A percentile compares a stretch with the other conserved stretches of the same genome.
These are phyloP conservation scores for Gari tellinella DNA, from an alignment of 2,888 invertebrate species.

Conservation along the genomic window DNA sequence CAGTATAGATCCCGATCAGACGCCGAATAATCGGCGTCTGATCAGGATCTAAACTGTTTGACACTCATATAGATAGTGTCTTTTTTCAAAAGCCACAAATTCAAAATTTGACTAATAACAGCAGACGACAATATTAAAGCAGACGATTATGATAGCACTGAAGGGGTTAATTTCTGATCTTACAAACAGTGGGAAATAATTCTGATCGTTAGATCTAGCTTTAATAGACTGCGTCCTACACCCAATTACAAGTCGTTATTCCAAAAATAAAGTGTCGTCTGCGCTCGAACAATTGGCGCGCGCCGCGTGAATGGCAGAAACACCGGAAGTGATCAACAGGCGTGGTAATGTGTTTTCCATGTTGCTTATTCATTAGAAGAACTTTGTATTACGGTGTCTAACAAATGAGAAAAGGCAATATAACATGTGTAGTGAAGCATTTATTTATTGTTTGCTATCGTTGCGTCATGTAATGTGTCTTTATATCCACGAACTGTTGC, in stretches of 20 bases:
- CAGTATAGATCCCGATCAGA: too few relatives aligned
- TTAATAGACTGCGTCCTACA: constrained; percentile 61
- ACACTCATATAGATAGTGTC: too few relatives aligned
- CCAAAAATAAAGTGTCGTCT: constrained; percentile 61
- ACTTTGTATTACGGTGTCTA: constrained; percentile 54
- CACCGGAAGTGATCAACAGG: constrained; percentile 64
- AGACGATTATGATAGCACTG: too few relatives aligned
- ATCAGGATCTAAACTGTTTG: too few relatives aligned
- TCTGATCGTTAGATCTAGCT: constrained; percentile 53
- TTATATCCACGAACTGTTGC: constrained; percentile 4
- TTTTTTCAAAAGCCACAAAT: too few relatives aligned
- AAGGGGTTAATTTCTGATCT: constrained; percentile 24
- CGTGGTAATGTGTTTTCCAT: constrained; percentile 64
- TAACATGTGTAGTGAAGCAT: constrained; percentile 54
- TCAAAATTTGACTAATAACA: too few relatives aligned
- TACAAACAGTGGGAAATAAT: constrained; percentile 55
- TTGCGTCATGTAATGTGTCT: constrained; percentile 18
- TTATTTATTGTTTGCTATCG: constrained; percentile 38
- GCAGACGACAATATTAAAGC: too few relatives aligned
- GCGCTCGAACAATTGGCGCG: constrained; percentile 58
- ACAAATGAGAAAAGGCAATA: constrained; percentile 60
- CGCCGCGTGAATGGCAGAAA: constrained; percentile 52
- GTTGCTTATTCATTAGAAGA: constrained; percentile 63
- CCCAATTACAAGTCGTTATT: constrained; percentile 65
- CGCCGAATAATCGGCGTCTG: too few relatives aligned